phyloP scores from a whole-genome alignment of 2,888 invertebrate genomes.

The Chloroclystis v-ata region DNA sequence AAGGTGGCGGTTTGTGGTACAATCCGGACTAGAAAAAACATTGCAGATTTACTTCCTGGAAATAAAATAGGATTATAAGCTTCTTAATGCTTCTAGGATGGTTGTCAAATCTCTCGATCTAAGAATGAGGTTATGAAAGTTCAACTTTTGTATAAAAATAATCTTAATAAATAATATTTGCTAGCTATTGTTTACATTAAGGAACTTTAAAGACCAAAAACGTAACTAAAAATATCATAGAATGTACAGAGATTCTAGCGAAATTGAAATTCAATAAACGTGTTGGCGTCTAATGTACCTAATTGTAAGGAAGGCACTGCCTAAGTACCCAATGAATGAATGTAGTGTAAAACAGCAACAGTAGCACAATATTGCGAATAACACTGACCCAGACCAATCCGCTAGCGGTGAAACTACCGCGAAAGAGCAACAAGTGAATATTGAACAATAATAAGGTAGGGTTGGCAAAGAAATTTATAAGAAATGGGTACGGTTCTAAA shows the following conservation, averaged over 20 bases:
- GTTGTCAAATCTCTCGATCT: no score
- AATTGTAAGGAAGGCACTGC: background rate
- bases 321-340: background rate
- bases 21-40: constrained; percentile 5
- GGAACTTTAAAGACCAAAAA: no score
- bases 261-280: background rate
- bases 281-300: background rate
- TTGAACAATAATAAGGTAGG: constrained; percentile 13
- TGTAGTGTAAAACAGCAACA: background rate
- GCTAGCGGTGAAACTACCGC: constrained; percentile 4
- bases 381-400: background rate
- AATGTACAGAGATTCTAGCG: no score
- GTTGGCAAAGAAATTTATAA: constrained; percentile 1
- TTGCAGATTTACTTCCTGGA: constrained; percentile 1
- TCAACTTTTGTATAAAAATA: no score
- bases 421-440: constrained; percentile 13
- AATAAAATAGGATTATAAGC: no score
- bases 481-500: no score
- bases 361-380: background rate
- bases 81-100: no score
- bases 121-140: no score
- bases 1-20: constrained; percentile 27
- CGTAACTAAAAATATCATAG: no score
- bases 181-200: no score
- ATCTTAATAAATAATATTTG: no score